Evolutionary conservation across 2,113 vertebrate genomes (phyloP).

Genomic region (Fulmarus glacialis): DNA sequence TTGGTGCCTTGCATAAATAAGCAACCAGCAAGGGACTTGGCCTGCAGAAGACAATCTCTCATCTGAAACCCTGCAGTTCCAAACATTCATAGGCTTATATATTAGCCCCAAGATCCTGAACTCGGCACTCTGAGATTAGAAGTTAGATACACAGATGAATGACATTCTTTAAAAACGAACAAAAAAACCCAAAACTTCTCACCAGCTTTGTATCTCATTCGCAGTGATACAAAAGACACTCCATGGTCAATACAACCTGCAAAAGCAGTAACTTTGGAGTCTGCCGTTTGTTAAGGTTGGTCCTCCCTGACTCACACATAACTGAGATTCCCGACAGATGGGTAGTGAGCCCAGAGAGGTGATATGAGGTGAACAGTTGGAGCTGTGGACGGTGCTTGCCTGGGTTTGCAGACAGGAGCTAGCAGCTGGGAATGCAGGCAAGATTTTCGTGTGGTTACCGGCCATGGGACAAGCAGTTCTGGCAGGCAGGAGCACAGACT

Average conservation of each 20-base stretch:
- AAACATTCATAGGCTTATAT: neutral
- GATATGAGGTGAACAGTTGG: neutral
- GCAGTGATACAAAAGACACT: accelerated
- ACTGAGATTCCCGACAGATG: neutral
- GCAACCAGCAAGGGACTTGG: neutral
- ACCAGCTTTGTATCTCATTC: neutral
- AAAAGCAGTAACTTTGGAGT: neutral
- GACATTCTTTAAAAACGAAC: neutral
- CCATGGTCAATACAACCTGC: accelerated
- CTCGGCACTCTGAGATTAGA: neutral
- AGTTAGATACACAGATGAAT: neutral
- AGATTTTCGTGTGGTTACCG: neutral
- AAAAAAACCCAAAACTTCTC: neutral
- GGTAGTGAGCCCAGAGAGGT: constrained; percentile 4
- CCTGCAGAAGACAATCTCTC: neutral
- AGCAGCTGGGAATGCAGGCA: constrained; percentile 52
- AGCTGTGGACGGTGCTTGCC: neutral
- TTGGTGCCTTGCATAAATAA: neutral
- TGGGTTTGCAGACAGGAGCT: constrained; percentile 20
- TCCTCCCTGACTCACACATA: neutral
- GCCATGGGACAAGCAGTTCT: constrained; percentile 7
- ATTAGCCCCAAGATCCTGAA: neutral
- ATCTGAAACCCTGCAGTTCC: neutral
- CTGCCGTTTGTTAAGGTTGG: neutral
- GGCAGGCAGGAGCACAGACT: constrained; percentile 10